phyloP scores from a whole-genome alignment of 2,888 invertebrate genomes.

The Nebria salina region DNA sequence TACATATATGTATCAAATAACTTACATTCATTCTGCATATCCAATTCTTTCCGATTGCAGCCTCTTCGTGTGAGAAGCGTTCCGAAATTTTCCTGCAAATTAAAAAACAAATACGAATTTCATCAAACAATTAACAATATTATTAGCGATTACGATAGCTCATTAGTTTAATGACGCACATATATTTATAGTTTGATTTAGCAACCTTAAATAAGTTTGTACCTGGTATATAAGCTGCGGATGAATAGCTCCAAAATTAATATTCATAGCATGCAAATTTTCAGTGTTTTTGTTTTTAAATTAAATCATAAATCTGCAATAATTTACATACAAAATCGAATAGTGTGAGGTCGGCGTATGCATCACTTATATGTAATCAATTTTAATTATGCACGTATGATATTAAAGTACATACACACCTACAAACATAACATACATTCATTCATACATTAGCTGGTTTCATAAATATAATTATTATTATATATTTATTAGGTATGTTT shows the following conservation, averaged over 20 bases:
- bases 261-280: conserved; percentile 36
- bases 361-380: not conserved
- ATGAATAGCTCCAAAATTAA: conserved; percentile 12
- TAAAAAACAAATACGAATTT: not conserved
- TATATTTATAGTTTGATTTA: not conserved
- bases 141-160: too few species aligned
- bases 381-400: not conserved
- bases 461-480: too few species aligned
- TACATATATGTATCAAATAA: not conserved
- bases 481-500: too few species aligned
- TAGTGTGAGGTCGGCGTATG: not conserved
- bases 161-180: too few species aligned
- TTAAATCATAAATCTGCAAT: conserved; percentile 26
- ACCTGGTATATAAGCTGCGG: not conserved
- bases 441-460: not conserved
- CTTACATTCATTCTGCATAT: conserved; percentile 45
- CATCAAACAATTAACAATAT: too few species aligned
- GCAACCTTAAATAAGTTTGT: not conserved
- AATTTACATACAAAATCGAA: conserved; percentile 29
- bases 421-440: not conserved
- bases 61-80: conserved; percentile 5
- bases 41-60: conserved; percentile 5
- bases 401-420: not conserved
- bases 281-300: conserved; percentile 25
- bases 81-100: conserved; percentile 11